These are phyloP conservation scores for Caligus rogercresseyi DNA, from an alignment of 1,140 invertebrate genomes.

Conservation along the genomic window DNA sequence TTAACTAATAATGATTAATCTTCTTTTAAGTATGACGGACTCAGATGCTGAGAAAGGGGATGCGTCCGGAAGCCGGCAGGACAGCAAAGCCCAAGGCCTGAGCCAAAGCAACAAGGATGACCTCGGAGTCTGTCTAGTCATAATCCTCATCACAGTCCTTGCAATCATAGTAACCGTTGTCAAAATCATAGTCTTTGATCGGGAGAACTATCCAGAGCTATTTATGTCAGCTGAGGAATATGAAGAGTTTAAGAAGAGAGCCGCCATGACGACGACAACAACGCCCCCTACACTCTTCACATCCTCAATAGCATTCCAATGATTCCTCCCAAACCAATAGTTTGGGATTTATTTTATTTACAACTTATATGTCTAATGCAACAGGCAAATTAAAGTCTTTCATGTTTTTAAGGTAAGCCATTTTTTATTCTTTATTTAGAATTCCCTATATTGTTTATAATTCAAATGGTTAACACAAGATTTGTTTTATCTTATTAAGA, in stretches of 20 bases:
- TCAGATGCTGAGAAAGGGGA: background rate
- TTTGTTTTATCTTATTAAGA: no score
- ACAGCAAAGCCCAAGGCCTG: background rate
- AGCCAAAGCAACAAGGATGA: conserved; percentile 12
- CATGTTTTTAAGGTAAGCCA: no score
- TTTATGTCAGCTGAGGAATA: conserved; percentile 1
- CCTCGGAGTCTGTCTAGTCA: conserved; percentile 9
- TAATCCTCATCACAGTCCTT: conserved; percentile 15
- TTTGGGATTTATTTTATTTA: no score
- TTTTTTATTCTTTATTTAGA: no score
- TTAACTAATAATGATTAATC: no score
- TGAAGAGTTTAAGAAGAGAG: background rate
- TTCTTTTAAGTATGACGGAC: background rate
- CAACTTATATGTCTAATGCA: no score
- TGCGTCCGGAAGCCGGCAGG: background rate
- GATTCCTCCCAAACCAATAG: no score
- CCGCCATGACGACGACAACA: background rate
- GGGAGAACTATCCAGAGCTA: background rate
- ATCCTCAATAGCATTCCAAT: no score
- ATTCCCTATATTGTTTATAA: no score
- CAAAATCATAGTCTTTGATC: conserved; percentile 14
- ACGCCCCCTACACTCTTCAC: background rate
- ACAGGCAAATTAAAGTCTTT: no score
- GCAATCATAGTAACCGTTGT: conserved; percentile 15
- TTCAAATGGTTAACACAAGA: no score